phyloP scores from a whole-genome alignment of 2,888 invertebrate species.

The Coelopa pilipes region DNA sequence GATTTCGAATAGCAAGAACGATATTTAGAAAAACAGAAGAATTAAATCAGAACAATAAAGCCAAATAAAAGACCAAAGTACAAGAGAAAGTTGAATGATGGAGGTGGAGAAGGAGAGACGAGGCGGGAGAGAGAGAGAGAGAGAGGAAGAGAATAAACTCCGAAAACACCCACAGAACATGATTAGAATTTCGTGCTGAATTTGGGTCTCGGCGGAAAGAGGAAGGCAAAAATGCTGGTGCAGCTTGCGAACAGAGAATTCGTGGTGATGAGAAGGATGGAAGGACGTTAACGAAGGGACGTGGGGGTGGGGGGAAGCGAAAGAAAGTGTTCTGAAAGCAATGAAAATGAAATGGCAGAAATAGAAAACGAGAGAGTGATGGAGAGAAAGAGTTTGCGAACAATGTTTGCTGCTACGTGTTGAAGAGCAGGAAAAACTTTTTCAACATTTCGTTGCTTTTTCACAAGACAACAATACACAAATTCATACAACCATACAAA shows the following conservation, averaged over 20 bases:
- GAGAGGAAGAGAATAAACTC: not conserved
- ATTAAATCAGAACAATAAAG: not conserved
- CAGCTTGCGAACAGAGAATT: not conserved
- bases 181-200: conserved; percentile 19
- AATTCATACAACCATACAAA: too few relatives aligned
- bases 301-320: too few relatives aligned
- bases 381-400: not conserved
- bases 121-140: not conserved
- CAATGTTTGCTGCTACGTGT: conserved; percentile 13
- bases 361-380: conserved; percentile 6
- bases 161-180: conserved; percentile 5
- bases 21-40: not conserved
- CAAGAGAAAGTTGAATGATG: too few relatives aligned
- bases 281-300: too few relatives aligned
- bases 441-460: not conserved
- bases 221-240: not conserved
- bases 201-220: not conserved
- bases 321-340: conserved; percentile 3
- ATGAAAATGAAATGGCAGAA: conserved; percentile 11
- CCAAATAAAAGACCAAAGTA: too few relatives aligned
- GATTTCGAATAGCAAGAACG: too few relatives aligned
- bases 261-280: not conserved
- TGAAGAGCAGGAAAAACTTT: conserved; percentile 2
- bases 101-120: not conserved
- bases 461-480: too few relatives aligned